Percentiles rank a stretch among this genome's conserved stretches.
phyloP scores from a whole-genome alignment of 2,888 invertebrate genomes.

The Lampropteryx suffumata region DNA sequence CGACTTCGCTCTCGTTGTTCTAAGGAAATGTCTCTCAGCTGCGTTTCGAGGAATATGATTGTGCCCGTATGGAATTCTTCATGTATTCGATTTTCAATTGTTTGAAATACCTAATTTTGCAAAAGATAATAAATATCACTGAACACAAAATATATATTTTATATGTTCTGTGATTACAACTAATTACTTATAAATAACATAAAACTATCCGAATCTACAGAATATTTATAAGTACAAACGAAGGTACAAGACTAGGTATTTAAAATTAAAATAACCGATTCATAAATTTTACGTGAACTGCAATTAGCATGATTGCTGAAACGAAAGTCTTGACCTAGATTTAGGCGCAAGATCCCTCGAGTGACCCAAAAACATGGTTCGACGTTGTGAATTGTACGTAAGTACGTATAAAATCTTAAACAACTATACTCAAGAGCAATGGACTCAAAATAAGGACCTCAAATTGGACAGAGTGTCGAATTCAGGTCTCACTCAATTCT shows the following conservation, averaged over 20 bases:
- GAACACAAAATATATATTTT: too few species aligned
- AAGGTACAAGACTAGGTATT: too few species aligned
- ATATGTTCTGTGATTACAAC: too few species aligned
- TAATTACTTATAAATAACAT: too few species aligned
- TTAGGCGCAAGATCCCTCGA: slow-evolving; percentile 14
- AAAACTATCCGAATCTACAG: too few species aligned
- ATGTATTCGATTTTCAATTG: not conserved
- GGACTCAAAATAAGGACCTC: slow-evolving; percentile 25
- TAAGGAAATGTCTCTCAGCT: slow-evolving; percentile 41
- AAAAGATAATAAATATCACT: too few species aligned
- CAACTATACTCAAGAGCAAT: slow-evolving; percentile 24
- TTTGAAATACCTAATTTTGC: too few species aligned
- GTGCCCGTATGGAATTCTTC: slow-evolving; percentile 20
- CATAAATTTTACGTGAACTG: not conserved
- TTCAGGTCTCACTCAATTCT: too few species aligned
- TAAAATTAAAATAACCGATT: too few species aligned
- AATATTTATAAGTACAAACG: too few species aligned
- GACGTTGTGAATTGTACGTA: not conserved
- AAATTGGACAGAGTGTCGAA: slow-evolving; percentile 29
- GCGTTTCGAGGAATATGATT: slow-evolving; percentile 40
- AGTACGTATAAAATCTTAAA: not conserved
- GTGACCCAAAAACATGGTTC: slow-evolving; percentile 21
- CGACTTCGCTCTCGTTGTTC: slow-evolving; percentile 44
- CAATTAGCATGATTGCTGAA: slow-evolving; percentile 21
- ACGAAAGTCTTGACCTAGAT: slow-evolving; percentile 30